Base-by-base conservation (phyloP, 2,888 invertebrate genomes). In the Craniophora ligustri region DNA sequence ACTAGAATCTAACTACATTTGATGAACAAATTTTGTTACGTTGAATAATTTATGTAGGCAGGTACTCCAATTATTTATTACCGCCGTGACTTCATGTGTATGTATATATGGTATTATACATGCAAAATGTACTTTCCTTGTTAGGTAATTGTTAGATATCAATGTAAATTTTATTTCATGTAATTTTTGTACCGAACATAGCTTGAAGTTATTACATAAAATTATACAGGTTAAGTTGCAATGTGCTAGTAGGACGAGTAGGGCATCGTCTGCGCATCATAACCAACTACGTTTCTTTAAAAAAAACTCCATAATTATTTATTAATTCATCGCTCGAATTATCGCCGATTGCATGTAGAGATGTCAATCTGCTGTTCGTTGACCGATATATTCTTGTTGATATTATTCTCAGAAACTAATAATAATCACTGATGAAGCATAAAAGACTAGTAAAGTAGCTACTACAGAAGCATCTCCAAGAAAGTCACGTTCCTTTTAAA, bases 321-420 rank as follows among this genome's bases (percentile, higher is more conserved):
- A 45, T 19, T 58, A 51, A 67, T 61, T 41, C 44, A 55, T 49
- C 75, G 82, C 72, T 76, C 74, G 71, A 79, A 60, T 75, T 78
- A 75, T 59, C 69, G 39, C 66, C 57, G 73, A 82, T 85, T 75
- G 81, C 83, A 75, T 72, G 71, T 54, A 44, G 26, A 78, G 67
- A 72, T 77, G 78, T 73, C 79, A 78, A 77, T 59, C 36, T 15
- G 72, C 69, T 76, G 77, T 79, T 69, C 79, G 60, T 62, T 74
- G 81, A 76, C 81, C 76, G 75, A 56, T 50, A 68, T 62, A 60
- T 69, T 56, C 39, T 72, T 70, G 78, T 75, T 78, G 73, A 75
- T 64, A 54, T 67, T 74, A 26, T 26, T 74, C 70, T 61, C 19
- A 32, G 56, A 78, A 74, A 8, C 11, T n/a, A n/a, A n/a, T n/a